A percentile compares a stretch with the other conserved stretches of the same genome.
Evolutionary conservation across 2,888 invertebrate genomes (phyloP).

Genomic region (Lapara coniferarum): DNA sequence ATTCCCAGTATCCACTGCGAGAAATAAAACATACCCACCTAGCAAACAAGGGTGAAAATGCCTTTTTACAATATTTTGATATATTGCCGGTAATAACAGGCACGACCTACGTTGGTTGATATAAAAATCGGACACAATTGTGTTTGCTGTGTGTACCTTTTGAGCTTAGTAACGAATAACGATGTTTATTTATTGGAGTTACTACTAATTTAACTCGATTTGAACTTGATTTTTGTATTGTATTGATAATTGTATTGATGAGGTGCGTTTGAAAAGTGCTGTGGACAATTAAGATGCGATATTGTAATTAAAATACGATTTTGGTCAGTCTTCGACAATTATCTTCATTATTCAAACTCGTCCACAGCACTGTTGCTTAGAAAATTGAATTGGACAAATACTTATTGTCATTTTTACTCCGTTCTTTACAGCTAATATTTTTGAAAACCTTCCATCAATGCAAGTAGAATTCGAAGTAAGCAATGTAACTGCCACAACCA

Average conservation of each 20-base stretch:
- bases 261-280: too few relatives aligned
- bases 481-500: too few relatives aligned
- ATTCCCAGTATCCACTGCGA: conserved; percentile 31
- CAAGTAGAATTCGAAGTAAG: too few relatives aligned
- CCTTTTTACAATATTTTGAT: conserved; percentile 77
- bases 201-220: conserved; percentile 45
- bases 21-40: conserved; percentile 50
- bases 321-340: conserved; percentile 6
- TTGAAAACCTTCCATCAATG: too few relatives aligned
- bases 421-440: too few relatives aligned
- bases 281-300: neutral
- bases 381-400: too few relatives aligned
- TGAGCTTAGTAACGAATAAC: conserved; percentile 46
- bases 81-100: conserved; percentile 79
- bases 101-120: conserved; percentile 58
- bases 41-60: conserved; percentile 71
- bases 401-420: too few relatives aligned
- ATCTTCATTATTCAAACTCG: too few relatives aligned
- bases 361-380: too few relatives aligned
- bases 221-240: neutral
- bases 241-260: neutral
- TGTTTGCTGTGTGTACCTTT: conserved; percentile 68
- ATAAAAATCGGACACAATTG: conserved; percentile 71
- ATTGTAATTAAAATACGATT: neutral
- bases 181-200: conserved; percentile 35